These are phyloP conservation scores for Polyploca ridens DNA, from an alignment of 2,888 invertebrate species.

Conservation along the genomic window DNA sequence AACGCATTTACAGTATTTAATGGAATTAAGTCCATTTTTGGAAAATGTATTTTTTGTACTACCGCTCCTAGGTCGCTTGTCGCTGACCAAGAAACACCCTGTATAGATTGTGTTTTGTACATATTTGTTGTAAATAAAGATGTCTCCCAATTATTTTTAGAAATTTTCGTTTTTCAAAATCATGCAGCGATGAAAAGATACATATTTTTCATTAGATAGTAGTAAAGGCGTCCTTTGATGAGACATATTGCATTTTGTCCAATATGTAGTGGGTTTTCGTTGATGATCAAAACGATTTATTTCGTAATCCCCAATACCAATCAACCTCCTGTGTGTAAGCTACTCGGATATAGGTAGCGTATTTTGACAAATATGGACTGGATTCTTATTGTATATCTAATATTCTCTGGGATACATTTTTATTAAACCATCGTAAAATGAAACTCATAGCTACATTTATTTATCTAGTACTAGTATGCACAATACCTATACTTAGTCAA, in stretches of 20 bases:
- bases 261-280: background rate
- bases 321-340: background rate
- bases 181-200: too few species aligned
- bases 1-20: too few species aligned
- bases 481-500: too few species aligned
- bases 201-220: background rate
- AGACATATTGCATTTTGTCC: background rate
- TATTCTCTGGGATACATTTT: background rate
- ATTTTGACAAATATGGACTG: constrained; percentile 1
- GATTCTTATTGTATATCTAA: background rate
- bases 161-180: too few species aligned
- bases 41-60: too few species aligned
- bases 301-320: background rate
- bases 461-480: too few species aligned
- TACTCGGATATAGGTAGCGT: background rate
- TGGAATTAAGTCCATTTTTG: too few species aligned
- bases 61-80: too few species aligned
- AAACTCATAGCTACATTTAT: background rate
- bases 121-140: too few species aligned
- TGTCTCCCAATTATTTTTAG: too few species aligned
- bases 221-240: background rate
- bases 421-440: background rate
- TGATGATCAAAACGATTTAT: background rate
- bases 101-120: too few species aligned
- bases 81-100: too few species aligned